Evolutionary conservation across 35 echinoderm and acorn worm genomes (phyloP).

Genomic region (Lytechinus variegatus): DNA sequence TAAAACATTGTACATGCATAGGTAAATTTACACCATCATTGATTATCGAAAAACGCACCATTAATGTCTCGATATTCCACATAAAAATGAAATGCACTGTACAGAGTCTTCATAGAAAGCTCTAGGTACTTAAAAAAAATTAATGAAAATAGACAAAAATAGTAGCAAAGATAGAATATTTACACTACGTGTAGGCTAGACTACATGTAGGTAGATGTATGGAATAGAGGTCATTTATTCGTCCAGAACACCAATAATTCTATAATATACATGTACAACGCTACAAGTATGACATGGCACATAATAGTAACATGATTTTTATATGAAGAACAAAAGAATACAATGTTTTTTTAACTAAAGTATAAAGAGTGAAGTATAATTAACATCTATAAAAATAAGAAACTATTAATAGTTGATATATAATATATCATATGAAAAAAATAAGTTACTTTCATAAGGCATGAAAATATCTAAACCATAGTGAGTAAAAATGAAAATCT

Average conservation of each 20-base stretch:
- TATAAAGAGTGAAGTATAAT: no score
- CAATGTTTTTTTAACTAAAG: no score
- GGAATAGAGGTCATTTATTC: background rate
- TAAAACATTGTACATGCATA: background rate
- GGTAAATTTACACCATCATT: background rate
- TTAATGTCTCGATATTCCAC: background rate
- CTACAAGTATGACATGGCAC: background rate
- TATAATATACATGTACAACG: no score
- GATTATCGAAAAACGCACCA: background rate
- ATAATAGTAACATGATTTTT: background rate
- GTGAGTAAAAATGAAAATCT: no score
- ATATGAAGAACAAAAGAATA: no score
- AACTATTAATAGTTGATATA: no score
- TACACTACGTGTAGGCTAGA: background rate
- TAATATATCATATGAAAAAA: no score
- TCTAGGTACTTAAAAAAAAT: background rate
- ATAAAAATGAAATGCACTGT: background rate
- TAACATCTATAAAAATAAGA: no score
- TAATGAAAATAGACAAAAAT: background rate
- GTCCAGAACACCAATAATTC: no score
- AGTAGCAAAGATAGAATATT: background rate
- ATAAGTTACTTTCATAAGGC: no score
- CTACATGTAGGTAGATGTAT: background rate
- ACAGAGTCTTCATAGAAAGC: conserved; percentile 11
- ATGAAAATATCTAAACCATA: no score